Evolutionary conservation across 2,888 invertebrate species (phyloP).

Genomic region (Flexamia atlantica): DNA sequence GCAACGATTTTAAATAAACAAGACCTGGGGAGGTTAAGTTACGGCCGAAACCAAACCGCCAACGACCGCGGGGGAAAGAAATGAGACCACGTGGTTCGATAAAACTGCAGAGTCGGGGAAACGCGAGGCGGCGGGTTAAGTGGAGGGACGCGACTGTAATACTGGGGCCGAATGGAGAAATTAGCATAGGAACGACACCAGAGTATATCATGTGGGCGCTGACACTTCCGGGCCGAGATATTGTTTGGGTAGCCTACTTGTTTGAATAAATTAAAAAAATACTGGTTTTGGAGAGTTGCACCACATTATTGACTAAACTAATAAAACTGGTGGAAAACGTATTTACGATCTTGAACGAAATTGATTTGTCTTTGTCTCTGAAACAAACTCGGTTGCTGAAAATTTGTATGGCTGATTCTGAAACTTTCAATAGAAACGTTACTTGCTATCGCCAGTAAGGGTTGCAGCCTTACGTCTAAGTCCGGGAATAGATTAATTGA

Average conservation of each 20-base stretch:
- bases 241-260: neutral
- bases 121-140: neutral
- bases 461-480: no score
- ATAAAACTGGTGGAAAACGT: no score
- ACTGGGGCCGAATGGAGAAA: neutral
- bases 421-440: no score
- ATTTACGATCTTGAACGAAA: no score
- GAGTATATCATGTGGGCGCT: neutral
- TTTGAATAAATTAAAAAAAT: no score
- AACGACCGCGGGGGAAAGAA: neutral
- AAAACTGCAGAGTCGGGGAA: neutral
- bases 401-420: no score
- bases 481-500: no score
- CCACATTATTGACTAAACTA: no score
- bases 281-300: no score
- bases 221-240: neutral
- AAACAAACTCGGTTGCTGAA: no score
- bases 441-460: no score
- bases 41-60: neutral
- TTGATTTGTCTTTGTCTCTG: no score
- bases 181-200: conserved; percentile 1
- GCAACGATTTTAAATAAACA: neutral
- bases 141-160: neutral
- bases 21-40: neutral
- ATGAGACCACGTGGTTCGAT: neutral